Evolutionary conservation across 2,888 invertebrate genomes (phyloP), one percentile per base, ranked within the genome.

Genomic region (Caenorhabditis afra): DNA sequence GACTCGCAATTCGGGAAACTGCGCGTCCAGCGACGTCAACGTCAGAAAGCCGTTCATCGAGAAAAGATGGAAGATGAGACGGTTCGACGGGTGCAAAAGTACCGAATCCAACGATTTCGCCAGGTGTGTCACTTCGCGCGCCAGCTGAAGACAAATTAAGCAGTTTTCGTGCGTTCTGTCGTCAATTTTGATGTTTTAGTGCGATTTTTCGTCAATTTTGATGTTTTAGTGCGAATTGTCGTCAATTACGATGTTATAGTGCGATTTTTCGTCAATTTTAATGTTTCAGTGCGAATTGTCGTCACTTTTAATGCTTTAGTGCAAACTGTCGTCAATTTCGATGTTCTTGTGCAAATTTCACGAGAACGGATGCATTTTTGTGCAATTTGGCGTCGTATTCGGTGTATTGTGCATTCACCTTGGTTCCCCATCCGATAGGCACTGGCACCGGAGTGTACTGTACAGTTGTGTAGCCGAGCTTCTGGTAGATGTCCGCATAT

Each of bases 21-120:
- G 66, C 18, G 41, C 16, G 41, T 64, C 65, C 8, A 79, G 37
- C 0, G 78, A 66, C n/a, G 62, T 64, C 0, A 79, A 35, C 10
- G 78, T 35, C 3, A 67, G 29, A 39, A 79, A 67, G 39, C 73
- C 71, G 53, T 79, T 79, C 78, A 79, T 79, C 12, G 62, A 62
- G 47, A 79, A 73, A 0, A 62, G 20, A 14, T 79, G 78, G 22
- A 73, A 58, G 0, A 73, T 29, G 11, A 79, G 47, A 16, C 73
- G 66, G 22, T 61, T 65, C 18, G 76, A 62, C 18, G 41, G 57
- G 35, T 64, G 59, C 2, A 62, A 22, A 12, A 78, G 41, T 3
- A 71, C 55, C 4, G 41, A 29, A 20, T 71, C 71, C 4, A 78
- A 37, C 1, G 66, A 20, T 53, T 45, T 29, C 1, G 78, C 78